Base-by-base conservation (phyloP, 2,113 vertebrate genomes). In the Muscicapa adusta region DNA sequence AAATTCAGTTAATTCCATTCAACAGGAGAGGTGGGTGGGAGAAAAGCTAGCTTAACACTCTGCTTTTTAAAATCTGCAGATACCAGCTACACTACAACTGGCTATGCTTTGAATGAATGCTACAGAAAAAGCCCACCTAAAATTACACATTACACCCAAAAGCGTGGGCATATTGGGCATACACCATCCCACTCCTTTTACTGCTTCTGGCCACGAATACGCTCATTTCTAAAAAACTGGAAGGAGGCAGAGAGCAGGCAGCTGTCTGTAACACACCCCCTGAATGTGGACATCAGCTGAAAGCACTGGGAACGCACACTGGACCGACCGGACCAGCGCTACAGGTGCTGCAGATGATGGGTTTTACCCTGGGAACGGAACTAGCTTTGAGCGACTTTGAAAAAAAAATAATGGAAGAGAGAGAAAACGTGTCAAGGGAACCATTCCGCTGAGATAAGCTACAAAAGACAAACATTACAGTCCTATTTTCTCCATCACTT, bases 1-100 rank as follows among this genome's bases (percentile, higher is more conserved):
- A 75, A 95, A 98, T 97, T 89, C 66, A 58, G 91, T 68, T 98
- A 98, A 98, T 97, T 93, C 97, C 75, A 67, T 89, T 97, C 77
- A 96, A 65, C n/a, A 51, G 42, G 45, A 83, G 26, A 81, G 42
- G 71, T 61, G 54, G 50, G 87, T 18, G 63, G 82, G 23, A 75
- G 82, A 61, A 89, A 71, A 57, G 40, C 73, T 43, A 91, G 95
- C 85, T 97, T 93, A 87, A 61, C 72, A 70, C 76, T 29, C 72
- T 63, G 57, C 81, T 80, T 38, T 62, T 36, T 18, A n/a, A 68
- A 38, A 57, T 33, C 73, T 67, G 47, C 77, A 31, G 18, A 83
- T 36, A 29, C 10, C 28, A 31, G 15, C 68, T 75, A 48, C 5
- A 12, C 79, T 63, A 91, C 84, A 93, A 83, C 50, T 26, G 60